Percentiles rank a stretch among this genome's conserved stretches.
phyloP scores from a whole-genome alignment of 2,113 vertebrate genomes.

The Neopipo cinnamomea region DNA sequence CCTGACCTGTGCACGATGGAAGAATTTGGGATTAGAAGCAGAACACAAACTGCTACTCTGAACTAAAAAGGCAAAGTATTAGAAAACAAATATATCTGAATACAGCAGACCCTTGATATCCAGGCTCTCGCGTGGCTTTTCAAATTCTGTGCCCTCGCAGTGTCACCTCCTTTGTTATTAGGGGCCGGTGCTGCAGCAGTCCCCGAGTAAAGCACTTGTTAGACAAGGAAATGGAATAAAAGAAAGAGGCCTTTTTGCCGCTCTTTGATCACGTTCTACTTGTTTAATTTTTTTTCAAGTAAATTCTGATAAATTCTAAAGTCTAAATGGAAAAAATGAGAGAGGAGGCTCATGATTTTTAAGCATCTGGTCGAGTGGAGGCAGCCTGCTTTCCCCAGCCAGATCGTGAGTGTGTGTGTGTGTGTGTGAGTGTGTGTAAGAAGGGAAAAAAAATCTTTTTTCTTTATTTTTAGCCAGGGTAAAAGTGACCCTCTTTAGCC shows the following conservation, averaged over 20 bases:
- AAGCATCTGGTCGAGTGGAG: conserved; percentile 34
- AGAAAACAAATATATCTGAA: conserved; percentile 42
- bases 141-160: conserved; percentile 35
- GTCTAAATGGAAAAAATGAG: not conserved
- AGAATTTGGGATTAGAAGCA: conserved; percentile 56
- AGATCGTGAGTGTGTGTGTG: not conserved
- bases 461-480: conserved; percentile 64
- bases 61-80: conserved; percentile 39
- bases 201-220: conserved; percentile 64
- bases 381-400: not conserved
- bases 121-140: not conserved
- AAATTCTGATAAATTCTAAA: conserved; percentile 47
- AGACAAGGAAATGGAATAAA: conserved; percentile 63
- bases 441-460: not conserved
- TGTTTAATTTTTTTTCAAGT: not conserved
- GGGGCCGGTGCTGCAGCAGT: conserved; percentile 44
- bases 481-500: conserved; percentile 74
- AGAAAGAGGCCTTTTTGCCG: not conserved
- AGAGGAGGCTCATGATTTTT: conserved; percentile 10
- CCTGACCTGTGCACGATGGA: conserved; percentile 48
- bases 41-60: conserved; percentile 18
- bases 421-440: not conserved
- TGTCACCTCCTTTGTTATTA: conserved; percentile 71
- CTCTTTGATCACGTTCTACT: conserved; percentile 34
- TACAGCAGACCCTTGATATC: not conserved